Evolutionary conservation across 2,113 vertebrate species (phyloP).

Genomic region (Oreochromis spilurus): DNA sequence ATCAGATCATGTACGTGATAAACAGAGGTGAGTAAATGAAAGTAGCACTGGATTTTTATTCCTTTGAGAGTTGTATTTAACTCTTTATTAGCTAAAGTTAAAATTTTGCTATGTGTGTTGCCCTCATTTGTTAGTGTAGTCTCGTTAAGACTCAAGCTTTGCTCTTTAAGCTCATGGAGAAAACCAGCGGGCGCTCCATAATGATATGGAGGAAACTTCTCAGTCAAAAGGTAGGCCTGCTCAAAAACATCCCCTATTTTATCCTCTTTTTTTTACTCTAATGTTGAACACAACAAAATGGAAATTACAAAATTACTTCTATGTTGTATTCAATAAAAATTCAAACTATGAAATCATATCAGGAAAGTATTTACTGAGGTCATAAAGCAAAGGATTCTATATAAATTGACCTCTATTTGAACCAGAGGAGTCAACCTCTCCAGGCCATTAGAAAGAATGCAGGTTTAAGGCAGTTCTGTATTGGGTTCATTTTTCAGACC

Average conservation of each 20-base stretch:
- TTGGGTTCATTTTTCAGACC: neutral
- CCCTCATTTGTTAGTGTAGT: neutral
- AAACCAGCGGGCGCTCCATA: too few relatives aligned
- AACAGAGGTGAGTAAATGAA: neutral
- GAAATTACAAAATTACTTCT: neutral
- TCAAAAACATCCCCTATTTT: neutral
- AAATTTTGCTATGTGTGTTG: neutral
- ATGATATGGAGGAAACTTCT: neutral
- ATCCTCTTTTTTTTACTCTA: neutral
- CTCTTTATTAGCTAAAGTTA: neutral
- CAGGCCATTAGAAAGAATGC: neutral
- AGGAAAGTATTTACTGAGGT: neutral
- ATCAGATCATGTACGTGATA: neutral
- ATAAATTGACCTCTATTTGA: neutral
- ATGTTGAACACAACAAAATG: neutral
- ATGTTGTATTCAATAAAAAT: neutral
- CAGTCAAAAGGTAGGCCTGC: neutral
- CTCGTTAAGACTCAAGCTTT: neutral
- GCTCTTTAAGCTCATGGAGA: neutral
- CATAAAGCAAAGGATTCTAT: neutral
- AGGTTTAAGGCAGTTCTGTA: neutral
- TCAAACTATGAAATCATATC: neutral
- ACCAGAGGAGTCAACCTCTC: neutral
- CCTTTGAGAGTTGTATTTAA: neutral
- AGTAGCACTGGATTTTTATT: accelerated